A percentile compares a stretch with the other conserved stretches of the same genome.
Evolutionary conservation across 2,113 vertebrate genomes (phyloP).

Genomic region (Otolemur garnettii): DNA sequence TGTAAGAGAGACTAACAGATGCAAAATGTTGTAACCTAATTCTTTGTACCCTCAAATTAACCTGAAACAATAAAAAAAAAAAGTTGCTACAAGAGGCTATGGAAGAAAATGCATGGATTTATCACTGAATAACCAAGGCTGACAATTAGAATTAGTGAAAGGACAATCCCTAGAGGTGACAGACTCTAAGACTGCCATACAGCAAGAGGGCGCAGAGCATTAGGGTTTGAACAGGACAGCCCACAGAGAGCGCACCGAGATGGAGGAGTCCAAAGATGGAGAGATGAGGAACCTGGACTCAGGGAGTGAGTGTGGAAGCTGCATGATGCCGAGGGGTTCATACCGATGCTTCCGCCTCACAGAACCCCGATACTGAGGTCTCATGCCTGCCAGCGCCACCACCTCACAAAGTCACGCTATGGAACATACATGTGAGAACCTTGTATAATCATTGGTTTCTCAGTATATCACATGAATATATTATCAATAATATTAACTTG

Average conservation of each 20-base stretch:
- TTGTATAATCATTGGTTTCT: not conserved
- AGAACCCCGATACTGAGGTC: no score
- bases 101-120: not conserved
- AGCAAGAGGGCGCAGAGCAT: not conserved
- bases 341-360: no score
- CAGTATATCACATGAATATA: not conserved
- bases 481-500: not conserved
- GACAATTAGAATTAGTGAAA: not conserved
- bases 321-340: no score
- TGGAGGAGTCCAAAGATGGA: accelerated
- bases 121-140: not conserved
- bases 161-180: not conserved
- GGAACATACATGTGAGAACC: not conserved
- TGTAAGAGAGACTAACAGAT: no score
- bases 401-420: not conserved
- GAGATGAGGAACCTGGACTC: not conserved
- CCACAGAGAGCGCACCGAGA: accelerated
- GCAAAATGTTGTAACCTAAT: no score
- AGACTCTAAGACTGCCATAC: accelerated
- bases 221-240: not conserved
- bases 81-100: no score
- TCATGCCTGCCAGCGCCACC: not conserved
- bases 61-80: no score
- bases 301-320: no score
- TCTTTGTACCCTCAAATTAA: no score